Base-by-base conservation (phyloP, 2,797 vertebrate species). In the Lates japonicus region DNA sequence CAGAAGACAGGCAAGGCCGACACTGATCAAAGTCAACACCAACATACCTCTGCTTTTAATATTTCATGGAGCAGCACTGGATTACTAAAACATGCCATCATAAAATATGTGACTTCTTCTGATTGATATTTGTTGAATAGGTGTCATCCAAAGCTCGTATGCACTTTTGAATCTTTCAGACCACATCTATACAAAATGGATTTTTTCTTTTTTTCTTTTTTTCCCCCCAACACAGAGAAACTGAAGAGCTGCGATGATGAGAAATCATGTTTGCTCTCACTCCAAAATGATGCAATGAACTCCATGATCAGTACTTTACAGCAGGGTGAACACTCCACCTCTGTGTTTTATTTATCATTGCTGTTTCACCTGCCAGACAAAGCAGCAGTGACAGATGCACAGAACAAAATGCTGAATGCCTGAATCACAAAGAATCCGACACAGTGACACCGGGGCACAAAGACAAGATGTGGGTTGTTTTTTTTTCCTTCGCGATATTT, bases 11-110 rank as follows among this genome's bases (percentile, higher is more conserved):
- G 82, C 88, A 81, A 86, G 87, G 87, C 87, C 42, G 42, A 55
- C 76, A 51, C 72, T 84, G 93, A 95, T 95, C 94, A 96, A 95
- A 96, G 93, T 88, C 91, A 92, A 94, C 90, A 93, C 88, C 92
- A 93, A 92, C 94, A 93, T 85, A 91, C 90, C 92, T 92, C 81
- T 61, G 73, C 81, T 75, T 88, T 95, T 85, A 95, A 94, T 94
- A 92, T 94, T 95, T 94, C 88, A 95, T 90, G 46, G 67, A 58
- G 76, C 83, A 76, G 68, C 67, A 12, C 75, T 76, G 82, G 72
- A 91, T 90, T 87, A 91, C 88, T 82, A 83, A 90, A 91, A 90
- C 81, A 91, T 90, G 86, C 81, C 87, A 80, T 89, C 86, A 79
- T 83, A 69, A 86, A 86, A 86, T 85, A 82, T 84, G 70, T 31